Base-by-base conservation (phyloP, 2,113 vertebrate genomes). In the Chlamydotis undulata region DNA sequence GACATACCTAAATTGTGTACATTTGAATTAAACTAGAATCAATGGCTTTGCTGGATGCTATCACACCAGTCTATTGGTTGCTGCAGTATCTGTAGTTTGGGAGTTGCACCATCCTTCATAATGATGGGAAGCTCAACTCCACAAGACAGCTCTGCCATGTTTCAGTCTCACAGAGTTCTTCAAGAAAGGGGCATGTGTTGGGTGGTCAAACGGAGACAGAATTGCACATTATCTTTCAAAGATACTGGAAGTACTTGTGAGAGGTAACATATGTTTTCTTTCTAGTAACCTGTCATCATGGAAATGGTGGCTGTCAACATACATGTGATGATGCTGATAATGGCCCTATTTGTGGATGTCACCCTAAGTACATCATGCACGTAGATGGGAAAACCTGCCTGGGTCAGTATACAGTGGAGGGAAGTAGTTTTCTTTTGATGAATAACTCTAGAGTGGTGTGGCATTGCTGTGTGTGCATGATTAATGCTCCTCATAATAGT, bases 241-340 rank as follows among this genome's bases (percentile, higher is more conserved):
- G 70, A 16, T 17, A 45, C 56, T 95, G 89, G 57, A 81, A 90
- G 78, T 91, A 35, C 91, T 87, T 91, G 91, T 96, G 89, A 84
- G 68, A 47, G 56, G 37, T 88, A 79, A 81, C 19, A 4, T 50
- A 6, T 75, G 9, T 84, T 97, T 97, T 95, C 70, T 89, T 90
- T 92, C 74, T 68, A 99, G 99, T 99, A 93, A 99, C 99, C 2
- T 99, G 99, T 96, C 99, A 98, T 98, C 99, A 99, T 67, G 99
- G 99, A 52, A 99, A 99, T 2, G 99, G 99, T 67, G 99, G 99
- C 86, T 99, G 99, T 96, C 99, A 99, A 96, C 99, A 99, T 97
- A 98, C 97, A 10, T 99, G 99, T 61, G 99, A 99, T 65, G 99
- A 99, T 96, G 98, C 99, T 2, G 98, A 99, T 59, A 96, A 97